Conservation (phyloP, 2,888 invertebrate genomes). For the Carcina quercana region DNA sequence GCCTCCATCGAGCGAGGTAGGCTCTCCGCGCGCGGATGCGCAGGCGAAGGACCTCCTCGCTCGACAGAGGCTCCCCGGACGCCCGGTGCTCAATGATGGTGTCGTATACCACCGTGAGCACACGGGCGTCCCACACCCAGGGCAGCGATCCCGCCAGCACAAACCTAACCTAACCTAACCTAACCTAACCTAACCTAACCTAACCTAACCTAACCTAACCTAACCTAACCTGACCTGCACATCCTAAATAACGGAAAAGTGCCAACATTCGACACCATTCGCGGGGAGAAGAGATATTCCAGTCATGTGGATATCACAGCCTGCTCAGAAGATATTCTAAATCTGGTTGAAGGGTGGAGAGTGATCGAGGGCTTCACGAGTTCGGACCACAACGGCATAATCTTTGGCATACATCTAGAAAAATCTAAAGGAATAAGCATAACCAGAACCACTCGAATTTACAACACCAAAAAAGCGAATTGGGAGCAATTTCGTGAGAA, state of each 20-base stretch:
- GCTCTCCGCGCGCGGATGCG: background rate
- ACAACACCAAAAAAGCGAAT: too few species aligned
- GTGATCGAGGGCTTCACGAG: background rate
- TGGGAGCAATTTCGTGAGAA: too few species aligned
- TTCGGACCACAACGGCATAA: background rate
- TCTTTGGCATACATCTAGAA: background rate
- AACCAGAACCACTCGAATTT: too few species aligned
- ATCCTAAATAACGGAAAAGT: background rate
- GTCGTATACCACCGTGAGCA: too few species aligned
- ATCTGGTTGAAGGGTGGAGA: background rate
- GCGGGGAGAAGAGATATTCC: background rate
- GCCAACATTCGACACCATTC: background rate
- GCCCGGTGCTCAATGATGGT: too few species aligned
- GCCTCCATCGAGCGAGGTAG: background rate
- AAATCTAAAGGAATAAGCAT: too few species aligned
- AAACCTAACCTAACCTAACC: slow-evolving; percentile 3
- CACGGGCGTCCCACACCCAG: background rate
- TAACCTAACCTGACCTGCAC: slow-evolving; percentile 1
- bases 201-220: slow-evolving; percentile 16
- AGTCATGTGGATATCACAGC: background rate
- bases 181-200: slow-evolving; percentile 16
- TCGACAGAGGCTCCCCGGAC: background rate
- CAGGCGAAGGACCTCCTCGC: background rate
- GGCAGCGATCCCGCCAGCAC: background rate
- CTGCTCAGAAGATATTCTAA: background rate